These are phyloP conservation scores for Epirrhoe alternata DNA, from an alignment of 2,888 invertebrate species.

Conservation along the genomic window DNA sequence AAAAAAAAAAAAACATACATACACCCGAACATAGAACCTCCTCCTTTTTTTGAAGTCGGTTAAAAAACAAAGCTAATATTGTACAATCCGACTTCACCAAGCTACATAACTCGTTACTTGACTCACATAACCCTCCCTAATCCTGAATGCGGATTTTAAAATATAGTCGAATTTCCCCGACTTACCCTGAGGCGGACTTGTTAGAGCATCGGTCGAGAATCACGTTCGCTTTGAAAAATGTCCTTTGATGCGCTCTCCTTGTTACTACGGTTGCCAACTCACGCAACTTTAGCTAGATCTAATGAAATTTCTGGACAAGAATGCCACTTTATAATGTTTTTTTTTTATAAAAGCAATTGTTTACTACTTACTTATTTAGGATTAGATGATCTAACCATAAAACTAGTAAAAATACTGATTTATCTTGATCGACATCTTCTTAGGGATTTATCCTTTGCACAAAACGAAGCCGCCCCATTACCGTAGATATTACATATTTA, in stretches of 20 bases:
- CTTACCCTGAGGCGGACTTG: conserved; percentile 62
- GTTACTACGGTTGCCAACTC: conserved; percentile 36
- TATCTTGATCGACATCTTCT: no score
- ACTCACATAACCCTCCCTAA: conserved; percentile 39
- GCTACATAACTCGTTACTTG: conserved; percentile 22
- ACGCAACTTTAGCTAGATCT: conserved; percentile 5
- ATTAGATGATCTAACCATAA: no score
- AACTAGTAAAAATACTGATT: no score
- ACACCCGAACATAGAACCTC: no score
- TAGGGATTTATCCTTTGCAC: no score
- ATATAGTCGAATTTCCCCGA: conserved; percentile 57
- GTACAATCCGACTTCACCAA: conserved; percentile 7
- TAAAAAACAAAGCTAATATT: no score
- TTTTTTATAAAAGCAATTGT: no score
- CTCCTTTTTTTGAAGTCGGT: no score
- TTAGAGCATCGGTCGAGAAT: conserved; percentile 73
- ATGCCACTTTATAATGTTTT: not conserved
- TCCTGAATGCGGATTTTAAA: conserved; percentile 53
- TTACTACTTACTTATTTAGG: no score
- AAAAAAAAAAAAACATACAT: no score
- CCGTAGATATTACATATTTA: no score
- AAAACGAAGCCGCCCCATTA: no score
- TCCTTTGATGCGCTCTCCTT: conserved; percentile 73
- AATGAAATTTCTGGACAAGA: not conserved
- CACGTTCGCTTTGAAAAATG: conserved; percentile 76